Conservation (phyloP, 2,888 invertebrate species). For the Geophilus truncorum region DNA sequence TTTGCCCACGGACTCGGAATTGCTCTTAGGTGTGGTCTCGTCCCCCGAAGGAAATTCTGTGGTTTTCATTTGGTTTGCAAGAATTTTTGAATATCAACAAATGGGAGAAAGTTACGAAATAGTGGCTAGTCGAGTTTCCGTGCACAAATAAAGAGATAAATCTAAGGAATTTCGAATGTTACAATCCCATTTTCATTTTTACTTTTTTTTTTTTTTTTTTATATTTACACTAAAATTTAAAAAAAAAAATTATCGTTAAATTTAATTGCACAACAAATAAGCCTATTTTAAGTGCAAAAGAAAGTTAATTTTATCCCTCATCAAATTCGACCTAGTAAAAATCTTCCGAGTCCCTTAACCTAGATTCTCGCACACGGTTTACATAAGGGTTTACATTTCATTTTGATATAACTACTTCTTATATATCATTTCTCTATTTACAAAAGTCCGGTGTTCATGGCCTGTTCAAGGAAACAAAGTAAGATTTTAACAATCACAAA, state of each 20-base stretch:
- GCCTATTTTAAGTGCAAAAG: not conserved
- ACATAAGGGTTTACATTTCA: conserved; percentile 1
- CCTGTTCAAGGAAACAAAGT: not conserved
- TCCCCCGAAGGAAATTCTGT: not conserved
- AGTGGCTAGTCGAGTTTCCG: no score
- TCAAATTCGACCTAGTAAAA: not conserved
- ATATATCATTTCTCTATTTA: not conserved
- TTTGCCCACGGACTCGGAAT: conserved; percentile 15
- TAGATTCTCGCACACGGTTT: not conserved
- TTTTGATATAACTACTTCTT: not conserved
- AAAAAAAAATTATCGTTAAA: no score
- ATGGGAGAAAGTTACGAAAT: not conserved
- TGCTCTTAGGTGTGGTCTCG: conserved; percentile 11
- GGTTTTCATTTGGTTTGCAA: not conserved
- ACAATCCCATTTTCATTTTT: no score
- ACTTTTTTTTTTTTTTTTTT: not conserved
- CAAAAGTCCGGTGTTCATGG: conserved; percentile 12
- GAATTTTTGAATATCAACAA: not conserved
- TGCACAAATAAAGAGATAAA: not conserved
- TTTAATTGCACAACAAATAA: not conserved
- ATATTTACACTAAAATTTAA: no score
- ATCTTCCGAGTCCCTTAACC: not conserved
- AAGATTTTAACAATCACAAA: not conserved
- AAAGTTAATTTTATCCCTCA: not conserved
- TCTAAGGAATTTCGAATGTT: no score